Evolutionary conservation across 2,113 vertebrate species (phyloP).

Genomic region (Xenopus laevis): DNA sequence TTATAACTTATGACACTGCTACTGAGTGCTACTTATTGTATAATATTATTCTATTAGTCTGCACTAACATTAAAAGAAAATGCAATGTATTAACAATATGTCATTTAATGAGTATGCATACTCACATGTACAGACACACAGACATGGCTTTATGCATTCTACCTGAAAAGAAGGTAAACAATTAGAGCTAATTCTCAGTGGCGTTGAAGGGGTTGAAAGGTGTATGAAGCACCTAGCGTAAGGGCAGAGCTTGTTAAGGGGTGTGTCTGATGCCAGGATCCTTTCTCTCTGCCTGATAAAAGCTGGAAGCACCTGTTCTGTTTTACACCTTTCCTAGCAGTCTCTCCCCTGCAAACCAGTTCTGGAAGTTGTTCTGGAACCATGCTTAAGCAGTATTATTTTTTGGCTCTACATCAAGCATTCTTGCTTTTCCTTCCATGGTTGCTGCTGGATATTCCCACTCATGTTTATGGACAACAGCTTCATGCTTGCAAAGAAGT

Average conservation of each 20-base stretch:
- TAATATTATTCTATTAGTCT: neutral
- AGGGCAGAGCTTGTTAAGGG: conserved; percentile 7
- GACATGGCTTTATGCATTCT: neutral
- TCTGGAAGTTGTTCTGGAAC: neutral
- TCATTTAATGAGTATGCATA: neutral
- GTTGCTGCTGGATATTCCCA: neutral
- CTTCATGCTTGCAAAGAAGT: conserved; percentile 29
- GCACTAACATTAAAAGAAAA: neutral
- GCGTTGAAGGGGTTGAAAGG: neutral
- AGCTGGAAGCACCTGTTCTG: conserved; percentile 11
- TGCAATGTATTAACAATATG: too few relatives aligned
- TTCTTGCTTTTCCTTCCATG: neutral
- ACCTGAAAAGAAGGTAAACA: neutral
- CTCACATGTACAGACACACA: neutral
- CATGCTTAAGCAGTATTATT: neutral
- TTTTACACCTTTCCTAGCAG: too few relatives aligned
- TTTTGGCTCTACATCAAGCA: neutral
- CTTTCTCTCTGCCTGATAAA: conserved; percentile 5
- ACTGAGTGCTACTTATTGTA: too few relatives aligned
- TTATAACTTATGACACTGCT: too few relatives aligned
- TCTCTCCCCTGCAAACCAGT: neutral
- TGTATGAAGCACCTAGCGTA: neutral
- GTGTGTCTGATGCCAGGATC: neutral
- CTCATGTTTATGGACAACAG: conserved; percentile 1
- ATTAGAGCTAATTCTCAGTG: too few relatives aligned